Base-by-base conservation (phyloP, 2,888 invertebrate genomes). In the Cosmorhoe ocellata region DNA sequence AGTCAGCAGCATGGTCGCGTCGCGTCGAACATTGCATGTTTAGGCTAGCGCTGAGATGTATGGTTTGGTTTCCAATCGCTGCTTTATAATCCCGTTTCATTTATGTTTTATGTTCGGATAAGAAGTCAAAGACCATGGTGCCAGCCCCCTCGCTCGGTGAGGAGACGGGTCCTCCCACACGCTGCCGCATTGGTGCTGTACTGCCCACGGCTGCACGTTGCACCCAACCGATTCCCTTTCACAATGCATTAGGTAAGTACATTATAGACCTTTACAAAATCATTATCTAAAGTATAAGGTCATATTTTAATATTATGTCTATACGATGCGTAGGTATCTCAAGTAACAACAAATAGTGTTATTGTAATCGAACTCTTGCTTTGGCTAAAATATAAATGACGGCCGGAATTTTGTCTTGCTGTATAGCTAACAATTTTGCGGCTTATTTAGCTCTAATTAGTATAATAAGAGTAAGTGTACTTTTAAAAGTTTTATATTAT, bases 131-230 rank as follows among this genome's bases (percentile, higher is more conserved):
- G 57, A 50, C n/a, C 46, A 47, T 32, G 28, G 39, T n/a, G 36
- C 49, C 22, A 7, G 37, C 59, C 59, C 66, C 61, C 61, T 64
- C 54, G 46, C 49, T 45, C 38, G 45, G 46, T 32, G 44, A 36
- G 14, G 5, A 42, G 66, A 65, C 79, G 33, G 61, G 79, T 79
- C 62, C 79, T 59, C 79, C 79, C 77, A 80, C 79, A 69, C 71
- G 26, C 6, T 38, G 31, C 51, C 32, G 32, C 36, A 47, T 36
- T 54, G 47, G 47, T 59, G 48, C 62, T 51, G 37, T 22, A 37
- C 65, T 41, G 50, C 61, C 58, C 59, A 58, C 59, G 42, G 39
- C 42, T 38, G 49, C 52, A 42, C 53, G 51, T 54, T 60, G 61
- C 62, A 58, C 58, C 58, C 45, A 36, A 44, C 34, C 31, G 50